Base-by-base conservation (phyloP, 1,140 invertebrate genomes). In the Micrasema longulum region DNA sequence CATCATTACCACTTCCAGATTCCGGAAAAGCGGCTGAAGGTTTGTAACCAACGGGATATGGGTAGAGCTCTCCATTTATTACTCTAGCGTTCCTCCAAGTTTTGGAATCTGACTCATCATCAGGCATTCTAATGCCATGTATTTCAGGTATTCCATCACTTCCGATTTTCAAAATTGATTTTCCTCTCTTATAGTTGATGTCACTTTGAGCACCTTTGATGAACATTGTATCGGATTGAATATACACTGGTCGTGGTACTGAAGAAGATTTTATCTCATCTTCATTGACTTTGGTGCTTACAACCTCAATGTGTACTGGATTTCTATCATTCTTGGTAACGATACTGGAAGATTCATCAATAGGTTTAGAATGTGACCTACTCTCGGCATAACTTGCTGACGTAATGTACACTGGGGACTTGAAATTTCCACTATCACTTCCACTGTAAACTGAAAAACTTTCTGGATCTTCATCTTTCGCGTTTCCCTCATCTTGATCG, bases 41-140 rank as follows among this genome's bases (percentile, higher is more conserved):
- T 77, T 85, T 87, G 70, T 90, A 91, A 11, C 89, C 89, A 75
- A 88, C 85, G 48, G 89, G 89, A 77, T 91, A 91, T 50, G 90
- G 89, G 22, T 93, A 81, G 64, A 95, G 78, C 79, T 92, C 88
- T 47, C 92, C 91, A 76, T 95, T 95, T 22, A 95, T 92, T 1
- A 96, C 93, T 68, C 93, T 83, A 0, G 93, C 93, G 81, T 95
- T 95, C 53, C 94, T 86, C 93, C 93, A 96, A 1, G 89, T 91
- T 77, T 92, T 91, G 66, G 90, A 90, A 76, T 95, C 93, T 48
- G 89, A 89, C 48, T 93, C 92, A 64, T 94, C 92, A 75, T 96
- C 93, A 0, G 93, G 93, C 16, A 94, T 89, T 63, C 93, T 87
- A 1, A 92, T 87, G 0, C 94, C 94, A 63, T 93, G 90, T 31